Conservation (phyloP, 2,797 vertebrate genomes). For the Acrossocheilus wenchowensis region DNA sequence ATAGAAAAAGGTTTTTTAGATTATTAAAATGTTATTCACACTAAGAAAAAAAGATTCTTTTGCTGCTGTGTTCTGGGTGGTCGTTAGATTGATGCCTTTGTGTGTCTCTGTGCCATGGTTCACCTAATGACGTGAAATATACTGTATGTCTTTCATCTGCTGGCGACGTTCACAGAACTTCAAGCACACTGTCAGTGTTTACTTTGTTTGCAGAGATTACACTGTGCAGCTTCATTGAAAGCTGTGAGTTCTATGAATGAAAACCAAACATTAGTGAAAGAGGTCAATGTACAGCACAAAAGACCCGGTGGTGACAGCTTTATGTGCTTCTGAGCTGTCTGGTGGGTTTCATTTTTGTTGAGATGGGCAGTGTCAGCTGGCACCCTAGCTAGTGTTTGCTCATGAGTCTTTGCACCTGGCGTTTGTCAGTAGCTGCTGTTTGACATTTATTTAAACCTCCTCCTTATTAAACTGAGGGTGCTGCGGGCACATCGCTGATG, state of each 20-base stretch:
- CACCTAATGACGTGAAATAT: not conserved
- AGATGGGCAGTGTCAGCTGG: conserved; percentile 10
- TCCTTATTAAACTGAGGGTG: not conserved
- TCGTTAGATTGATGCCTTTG: not conserved
- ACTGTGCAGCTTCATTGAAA: not conserved
- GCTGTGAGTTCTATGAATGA: not conserved
- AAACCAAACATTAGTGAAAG: not conserved
- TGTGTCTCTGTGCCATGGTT: not conserved
- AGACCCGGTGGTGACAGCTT: not conserved
- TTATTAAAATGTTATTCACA: too few relatives aligned
- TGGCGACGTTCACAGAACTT: not conserved
- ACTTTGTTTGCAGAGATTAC: not conserved
- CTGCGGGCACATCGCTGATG: not conserved
- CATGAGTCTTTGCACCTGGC: conserved; percentile 10
- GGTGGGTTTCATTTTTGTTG: not conserved
- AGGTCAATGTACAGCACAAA: not conserved
- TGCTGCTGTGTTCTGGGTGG: not conserved
- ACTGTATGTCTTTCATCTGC: not conserved
- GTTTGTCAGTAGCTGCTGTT: not conserved
- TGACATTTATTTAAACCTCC: not conserved
- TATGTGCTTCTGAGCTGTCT: not conserved
- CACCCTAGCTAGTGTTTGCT: not conserved
- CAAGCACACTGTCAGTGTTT: not conserved
- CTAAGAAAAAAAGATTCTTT: too few relatives aligned
- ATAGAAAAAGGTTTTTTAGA: too few relatives aligned